These are phyloP conservation scores for Orchesellides sinensis DNA, from an alignment of 2,888 invertebrate species.

Conservation along the genomic window DNA sequence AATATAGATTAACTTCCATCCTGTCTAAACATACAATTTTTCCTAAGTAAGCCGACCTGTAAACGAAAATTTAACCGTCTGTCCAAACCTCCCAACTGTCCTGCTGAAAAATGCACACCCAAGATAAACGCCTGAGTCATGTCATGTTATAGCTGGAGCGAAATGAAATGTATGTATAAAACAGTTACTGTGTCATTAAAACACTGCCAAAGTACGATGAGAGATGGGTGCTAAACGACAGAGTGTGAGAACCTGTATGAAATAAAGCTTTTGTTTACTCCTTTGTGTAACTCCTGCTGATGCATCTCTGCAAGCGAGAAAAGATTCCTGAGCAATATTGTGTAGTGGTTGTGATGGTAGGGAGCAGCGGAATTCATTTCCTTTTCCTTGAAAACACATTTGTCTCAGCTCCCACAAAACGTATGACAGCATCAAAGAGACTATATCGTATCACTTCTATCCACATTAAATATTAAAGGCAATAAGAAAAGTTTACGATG, in stretches of 20 bases:
- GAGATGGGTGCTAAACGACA: background rate
- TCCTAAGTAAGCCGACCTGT: too few species aligned
- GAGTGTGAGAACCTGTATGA: background rate
- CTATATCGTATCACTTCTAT: constrained; percentile 25
- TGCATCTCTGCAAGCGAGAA: background rate
- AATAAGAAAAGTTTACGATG: constrained; percentile 64
- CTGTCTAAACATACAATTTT: too few species aligned
- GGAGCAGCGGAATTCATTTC: constrained; percentile 35
- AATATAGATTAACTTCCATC: too few species aligned
- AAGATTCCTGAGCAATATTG: background rate
- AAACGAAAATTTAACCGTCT: too few species aligned
- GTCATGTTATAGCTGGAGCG: too few species aligned
- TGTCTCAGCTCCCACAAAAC: constrained; percentile 54
- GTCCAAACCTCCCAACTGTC: too few species aligned
- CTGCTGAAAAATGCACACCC: too few species aligned
- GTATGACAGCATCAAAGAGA: constrained; percentile 41
- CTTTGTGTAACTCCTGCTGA: background rate
- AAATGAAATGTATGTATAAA: too few species aligned
- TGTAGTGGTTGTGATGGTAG: constrained; percentile 4
- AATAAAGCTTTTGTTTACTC: too few species aligned
- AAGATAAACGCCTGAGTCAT: too few species aligned
- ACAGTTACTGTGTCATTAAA: too few species aligned
- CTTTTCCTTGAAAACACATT: constrained; percentile 40
- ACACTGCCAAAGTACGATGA: background rate
- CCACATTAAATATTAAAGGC: constrained; percentile 68